Percentiles rank a stretch among this genome's conserved stretches.
phyloP scores from a whole-genome alignment of 2,113 vertebrate genomes.

The Oryzias melastigma region DNA sequence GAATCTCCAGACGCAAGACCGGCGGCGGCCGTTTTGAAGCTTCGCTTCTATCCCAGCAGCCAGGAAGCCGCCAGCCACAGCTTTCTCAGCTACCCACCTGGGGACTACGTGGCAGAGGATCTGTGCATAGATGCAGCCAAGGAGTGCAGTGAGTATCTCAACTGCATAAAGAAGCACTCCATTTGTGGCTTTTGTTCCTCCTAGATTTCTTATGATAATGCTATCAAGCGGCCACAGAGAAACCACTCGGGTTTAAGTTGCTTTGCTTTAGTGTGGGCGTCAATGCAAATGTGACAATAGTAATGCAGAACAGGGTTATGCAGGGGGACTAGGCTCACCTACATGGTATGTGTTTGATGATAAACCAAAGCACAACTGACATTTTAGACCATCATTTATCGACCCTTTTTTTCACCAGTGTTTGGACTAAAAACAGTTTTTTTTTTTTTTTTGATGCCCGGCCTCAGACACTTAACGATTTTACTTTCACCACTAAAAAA shows the following conservation, averaged over 20 bases:
- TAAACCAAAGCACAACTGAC: slow-evolving; percentile 58
- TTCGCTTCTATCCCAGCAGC: slow-evolving; percentile 84
- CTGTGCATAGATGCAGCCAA: slow-evolving; percentile 88
- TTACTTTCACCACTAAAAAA: not conserved
- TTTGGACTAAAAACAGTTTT: slow-evolving; percentile 37
- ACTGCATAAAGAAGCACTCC: slow-evolving; percentile 21
- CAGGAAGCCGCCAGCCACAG: slow-evolving; percentile 71
- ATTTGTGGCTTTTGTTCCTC: slow-evolving; percentile 25
- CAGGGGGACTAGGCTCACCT: slow-evolving; percentile 10
- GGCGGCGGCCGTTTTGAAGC: slow-evolving; percentile 70
- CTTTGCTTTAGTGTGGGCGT: not conserved
- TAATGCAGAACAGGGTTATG: slow-evolving; percentile 2
- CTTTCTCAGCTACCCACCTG: slow-evolving; percentile 81
- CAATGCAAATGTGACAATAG: slow-evolving; percentile 8
- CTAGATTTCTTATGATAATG: slow-evolving; percentile 24
- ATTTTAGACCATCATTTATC: slow-evolving; percentile 46
- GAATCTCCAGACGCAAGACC: slow-evolving; percentile 67
- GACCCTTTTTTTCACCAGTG: slow-evolving; percentile 36
- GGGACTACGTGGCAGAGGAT: slow-evolving; percentile 89
- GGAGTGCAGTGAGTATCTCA: slow-evolving; percentile 85
- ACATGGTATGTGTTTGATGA: slow-evolving; percentile 53
- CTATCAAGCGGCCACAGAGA: slow-evolving; percentile 49
- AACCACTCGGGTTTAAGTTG: slow-evolving; percentile 9
- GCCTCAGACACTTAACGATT: not conserved
- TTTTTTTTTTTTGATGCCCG: not conserved